phyloP scores from a whole-genome alignment of 1,140 invertebrate genomes.

The Araneus ventricosus region DNA sequence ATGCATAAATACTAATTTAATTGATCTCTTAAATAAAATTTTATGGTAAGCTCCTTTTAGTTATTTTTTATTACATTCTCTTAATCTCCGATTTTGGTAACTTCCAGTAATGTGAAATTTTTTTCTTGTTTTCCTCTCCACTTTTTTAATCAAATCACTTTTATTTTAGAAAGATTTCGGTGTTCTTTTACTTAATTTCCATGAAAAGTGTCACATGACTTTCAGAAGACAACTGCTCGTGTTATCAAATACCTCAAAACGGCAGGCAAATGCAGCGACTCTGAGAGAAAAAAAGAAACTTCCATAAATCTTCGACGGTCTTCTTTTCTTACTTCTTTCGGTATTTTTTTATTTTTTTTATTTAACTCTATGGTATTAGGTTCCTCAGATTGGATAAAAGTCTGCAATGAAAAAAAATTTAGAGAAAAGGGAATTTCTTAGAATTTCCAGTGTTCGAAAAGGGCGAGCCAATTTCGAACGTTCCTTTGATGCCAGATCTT shows the following conservation, averaged over 20 bases:
- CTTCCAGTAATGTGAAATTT: too few relatives aligned
- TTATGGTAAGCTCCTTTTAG: too few relatives aligned
- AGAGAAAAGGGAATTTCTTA: neutral
- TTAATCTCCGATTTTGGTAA: too few relatives aligned
- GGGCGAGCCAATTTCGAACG: neutral
- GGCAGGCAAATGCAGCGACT: neutral
- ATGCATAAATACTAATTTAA: too few relatives aligned
- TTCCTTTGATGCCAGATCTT: neutral
- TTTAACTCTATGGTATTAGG: conserved; percentile 15
- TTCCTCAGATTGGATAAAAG: conserved; percentile 24
- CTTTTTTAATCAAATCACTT: neutral
- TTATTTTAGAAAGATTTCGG: neutral
- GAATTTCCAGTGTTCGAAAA: neutral
- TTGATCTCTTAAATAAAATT: too few relatives aligned
- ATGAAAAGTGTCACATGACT: neutral
- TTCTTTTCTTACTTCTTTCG: neutral
- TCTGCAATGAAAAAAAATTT: neutral
- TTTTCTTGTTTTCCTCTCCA: too few relatives aligned
- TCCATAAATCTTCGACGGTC: neutral
- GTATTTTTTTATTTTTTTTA: neutral
- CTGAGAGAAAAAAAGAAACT: neutral
- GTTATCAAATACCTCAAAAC: conserved; percentile 8
- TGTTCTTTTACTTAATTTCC: neutral
- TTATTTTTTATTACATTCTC: too few relatives aligned
- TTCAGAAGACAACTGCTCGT: neutral